Base-by-base conservation (phyloP, 2,888 invertebrate species). In the Chaitophorus viminalis region DNA sequence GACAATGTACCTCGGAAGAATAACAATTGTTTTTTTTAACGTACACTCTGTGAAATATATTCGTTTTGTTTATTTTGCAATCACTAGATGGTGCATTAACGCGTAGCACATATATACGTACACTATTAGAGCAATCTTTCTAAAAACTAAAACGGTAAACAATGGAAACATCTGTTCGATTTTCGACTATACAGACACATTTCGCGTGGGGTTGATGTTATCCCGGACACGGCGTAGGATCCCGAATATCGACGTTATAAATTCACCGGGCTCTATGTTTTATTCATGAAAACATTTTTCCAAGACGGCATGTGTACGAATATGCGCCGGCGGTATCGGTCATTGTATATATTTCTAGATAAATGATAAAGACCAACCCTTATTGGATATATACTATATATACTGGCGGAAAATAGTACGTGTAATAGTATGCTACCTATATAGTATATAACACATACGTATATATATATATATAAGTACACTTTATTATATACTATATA, bases 251-350 rank as follows among this genome's bases (percentile, higher is more conserved):
- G 46, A 31, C 29, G 39, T 46, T 68, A 46, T 81, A 68, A 70
- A 68, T 46, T 68, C 39, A 0, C 81, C 21, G 33, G 54, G 33
- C 54, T 46, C 9, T 25, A 85, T 85, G 76, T 68, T 46, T 85
- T 85, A 85, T 85, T 85, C 85, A 85, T 85, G 76, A 46, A 85
- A 70, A 31, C 76, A 77, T 65, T 85, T 85, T 77, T 68, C 39
- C 68, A 29, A 31, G n/a, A 77, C 46, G 25, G 84, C 36, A 29
- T 68, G 52, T 52, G 39, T 75, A 21, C 21, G 25, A 84, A 76
- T 77, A 68, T 60, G 36, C 39, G 31, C 46, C n/a, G 36, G 2
- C 46, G 46, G 46, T 46, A 68, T 11, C 75, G 75, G 39, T 65
- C 75, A 84, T 84, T 82, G 65, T 75, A 70, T 77, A 52, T 36